Evolutionary conservation across 2,888 invertebrate genomes (phyloP).

Genomic region (Sussaba pulchella): DNA sequence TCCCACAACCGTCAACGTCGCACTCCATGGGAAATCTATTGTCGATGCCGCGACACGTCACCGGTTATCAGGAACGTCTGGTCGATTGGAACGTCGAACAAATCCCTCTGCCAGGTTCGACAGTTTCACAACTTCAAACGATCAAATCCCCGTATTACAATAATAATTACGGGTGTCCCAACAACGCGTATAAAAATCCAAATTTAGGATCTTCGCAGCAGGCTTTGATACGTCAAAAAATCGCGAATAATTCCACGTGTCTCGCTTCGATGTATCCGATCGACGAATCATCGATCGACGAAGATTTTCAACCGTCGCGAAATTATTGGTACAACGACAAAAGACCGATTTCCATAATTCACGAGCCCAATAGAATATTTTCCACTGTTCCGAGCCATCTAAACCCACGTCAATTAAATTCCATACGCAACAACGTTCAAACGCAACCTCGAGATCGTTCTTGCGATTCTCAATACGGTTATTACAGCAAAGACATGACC

Average conservation of each 20-base stretch:
- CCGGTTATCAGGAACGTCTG: conserved; percentile 78
- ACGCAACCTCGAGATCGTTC: conserved; percentile 26
- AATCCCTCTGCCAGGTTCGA: conserved; percentile 80
- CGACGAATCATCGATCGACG: conserved; percentile 69
- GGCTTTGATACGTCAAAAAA: conserved; percentile 64
- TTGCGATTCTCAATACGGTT: conserved; percentile 70
- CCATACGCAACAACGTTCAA: conserved; percentile 57
- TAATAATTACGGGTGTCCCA: conserved; percentile 68
- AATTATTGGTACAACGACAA: conserved; percentile 71
- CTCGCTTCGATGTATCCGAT: conserved; percentile 72
- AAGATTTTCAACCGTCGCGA: conserved; percentile 65
- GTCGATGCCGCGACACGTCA: conserved; percentile 77
- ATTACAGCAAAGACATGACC: conserved; percentile 75
- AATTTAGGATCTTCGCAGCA: conserved; percentile 57
- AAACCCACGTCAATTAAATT: conserved; percentile 74
- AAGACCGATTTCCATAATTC: conserved; percentile 74
- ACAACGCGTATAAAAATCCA: conserved; percentile 68
- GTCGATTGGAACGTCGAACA: conserved; percentile 80
- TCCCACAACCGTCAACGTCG: conserved; percentile 79
- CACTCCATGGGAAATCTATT: conserved; percentile 83
- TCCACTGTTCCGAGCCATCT: conserved; percentile 76
- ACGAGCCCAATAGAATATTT: conserved; percentile 76
- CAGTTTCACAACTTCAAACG: conserved; percentile 62
- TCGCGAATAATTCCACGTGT: conserved; percentile 68
- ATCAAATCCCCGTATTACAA: conserved; percentile 67